A percentile compares a stretch with the other conserved stretches of the same genome.
phyloP scores from a whole-genome alignment of 1,140 invertebrate species.

The Psix sp. region DNA sequence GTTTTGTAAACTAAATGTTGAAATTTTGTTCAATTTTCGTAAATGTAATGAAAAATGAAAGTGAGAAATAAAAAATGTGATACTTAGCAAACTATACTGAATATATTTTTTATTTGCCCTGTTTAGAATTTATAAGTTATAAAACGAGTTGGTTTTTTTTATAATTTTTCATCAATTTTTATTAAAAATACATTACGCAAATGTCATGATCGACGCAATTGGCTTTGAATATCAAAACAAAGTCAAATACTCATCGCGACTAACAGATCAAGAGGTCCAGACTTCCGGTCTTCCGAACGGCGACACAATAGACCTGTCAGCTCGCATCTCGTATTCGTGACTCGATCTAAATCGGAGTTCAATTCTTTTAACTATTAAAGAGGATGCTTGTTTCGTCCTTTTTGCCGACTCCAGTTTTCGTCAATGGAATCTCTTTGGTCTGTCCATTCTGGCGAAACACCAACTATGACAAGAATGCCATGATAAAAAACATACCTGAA shows the following conservation, averaged over 20 bases:
- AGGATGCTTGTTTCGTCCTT: constrained; percentile 39
- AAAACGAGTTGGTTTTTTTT: too few species aligned
- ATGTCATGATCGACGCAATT: constrained; percentile 29
- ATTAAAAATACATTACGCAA: not conserved
- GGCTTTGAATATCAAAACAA: constrained; percentile 56
- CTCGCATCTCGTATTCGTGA: constrained; percentile 61
- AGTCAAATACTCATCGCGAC: constrained; percentile 57
- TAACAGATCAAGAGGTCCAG: constrained; percentile 46
- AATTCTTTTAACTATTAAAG: constrained; percentile 44
- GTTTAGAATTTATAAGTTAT: too few species aligned
- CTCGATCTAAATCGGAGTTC: constrained; percentile 54
- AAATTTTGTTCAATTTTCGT: not conserved
- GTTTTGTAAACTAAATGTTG: too few species aligned
- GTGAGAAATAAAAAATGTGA: not conserved
- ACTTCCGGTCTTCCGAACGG: constrained; percentile 47
- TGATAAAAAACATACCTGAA: constrained; percentile 60
- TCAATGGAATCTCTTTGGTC: constrained; percentile 60
- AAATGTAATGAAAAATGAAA: not conserved
- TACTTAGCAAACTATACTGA: not conserved
- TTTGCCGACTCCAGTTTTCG: constrained; percentile 31
- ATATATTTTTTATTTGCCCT: too few species aligned
- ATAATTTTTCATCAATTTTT: not conserved
- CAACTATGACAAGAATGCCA: constrained; percentile 44
- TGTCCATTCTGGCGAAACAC: constrained; percentile 50
- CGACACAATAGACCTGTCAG: constrained; percentile 59